Conservation (phyloP, 2,113 vertebrate genomes). For the Oryctolagus cuniculus region mOryCun1.1 NC_091439.1:10326501-10327000, state of each 20-base stretch:
- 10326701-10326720: background rate
- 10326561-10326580: slow-evolving; percentile 57
- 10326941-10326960: background rate
- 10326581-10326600: slow-evolving; percentile 71
- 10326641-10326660: background rate
- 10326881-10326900: background rate
- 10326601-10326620: background rate
- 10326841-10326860: background rate
- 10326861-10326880: background rate
- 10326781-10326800: background rate
- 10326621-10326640: background rate
- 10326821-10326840: background rate
- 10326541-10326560: slow-evolving; percentile 48
- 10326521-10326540: slow-evolving; percentile 67
- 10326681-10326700: background rate
- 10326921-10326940: background rate
- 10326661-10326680: background rate
- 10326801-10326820: background rate
- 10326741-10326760: background rate
- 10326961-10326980: background rate
- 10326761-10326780: background rate
- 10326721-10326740: background rate
- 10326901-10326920: too few relatives aligned
- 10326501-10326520: slow-evolving; percentile 34
- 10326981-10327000: background rate